Conservation (phyloP, 2,888 invertebrate species). For the Fragum sueziense region DNA sequence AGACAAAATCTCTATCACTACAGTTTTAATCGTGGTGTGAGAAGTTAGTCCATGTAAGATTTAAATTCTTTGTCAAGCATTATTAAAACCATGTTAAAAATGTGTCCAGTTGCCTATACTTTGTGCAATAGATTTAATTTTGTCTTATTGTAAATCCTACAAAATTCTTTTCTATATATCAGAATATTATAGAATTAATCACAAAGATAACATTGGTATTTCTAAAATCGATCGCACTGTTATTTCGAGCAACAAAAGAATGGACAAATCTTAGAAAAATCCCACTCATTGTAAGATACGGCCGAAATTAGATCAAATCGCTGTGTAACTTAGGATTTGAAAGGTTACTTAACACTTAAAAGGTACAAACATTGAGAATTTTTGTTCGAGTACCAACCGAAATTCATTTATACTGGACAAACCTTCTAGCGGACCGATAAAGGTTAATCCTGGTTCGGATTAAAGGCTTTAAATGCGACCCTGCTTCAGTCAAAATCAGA, state of each 20-base stretch:
- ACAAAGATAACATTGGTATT: constrained; percentile 39
- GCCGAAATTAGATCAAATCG: constrained; percentile 12
- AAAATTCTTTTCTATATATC: constrained; percentile 54
- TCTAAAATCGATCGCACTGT: neutral
- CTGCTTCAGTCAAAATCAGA: constrained; percentile 8
- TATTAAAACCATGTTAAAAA: constrained; percentile 28
- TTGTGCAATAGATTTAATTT: constrained; percentile 10
- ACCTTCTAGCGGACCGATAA: constrained; percentile 30
- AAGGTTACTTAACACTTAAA: constrained; percentile 23
- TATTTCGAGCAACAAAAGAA: constrained; percentile 14
- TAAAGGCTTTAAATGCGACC: constrained; percentile 30
- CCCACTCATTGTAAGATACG: constrained; percentile 2
- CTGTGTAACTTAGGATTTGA: neutral
- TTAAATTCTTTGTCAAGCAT: constrained; percentile 23
- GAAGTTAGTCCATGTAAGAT: constrained; percentile 9
- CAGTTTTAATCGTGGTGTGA: constrained; percentile 13
- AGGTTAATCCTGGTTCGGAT: constrained; percentile 28
- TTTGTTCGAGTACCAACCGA: constrained; percentile 1
- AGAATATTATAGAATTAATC: constrained; percentile 50
- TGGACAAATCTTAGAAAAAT: constrained; percentile 20
- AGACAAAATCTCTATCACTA: constrained; percentile 7
- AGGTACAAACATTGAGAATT: constrained; percentile 18
- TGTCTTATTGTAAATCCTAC: constrained; percentile 46
- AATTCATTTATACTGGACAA: constrained; percentile 1
- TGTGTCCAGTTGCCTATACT: neutral